Percentiles rank a stretch among this genome's conserved stretches.
Evolutionary conservation across 2,797 vertebrate species (phyloP).

Genomic region (Knipowitschia caucasica): DNA sequence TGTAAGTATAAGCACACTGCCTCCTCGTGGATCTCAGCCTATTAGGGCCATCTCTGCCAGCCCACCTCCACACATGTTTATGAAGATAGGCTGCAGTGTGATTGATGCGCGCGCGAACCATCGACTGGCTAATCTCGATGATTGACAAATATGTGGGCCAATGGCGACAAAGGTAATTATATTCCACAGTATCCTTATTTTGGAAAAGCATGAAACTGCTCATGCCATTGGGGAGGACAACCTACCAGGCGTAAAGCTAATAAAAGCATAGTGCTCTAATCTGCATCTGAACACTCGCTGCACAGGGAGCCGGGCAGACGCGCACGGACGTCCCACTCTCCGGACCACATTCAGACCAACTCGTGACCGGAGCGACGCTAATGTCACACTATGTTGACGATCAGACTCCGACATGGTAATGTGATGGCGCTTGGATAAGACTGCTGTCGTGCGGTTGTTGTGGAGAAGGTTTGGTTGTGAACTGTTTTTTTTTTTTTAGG

Average conservation of each 20-base stretch:
- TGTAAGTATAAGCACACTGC: conserved; percentile 29
- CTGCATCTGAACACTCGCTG: conserved; percentile 22
- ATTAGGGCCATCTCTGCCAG: conserved; percentile 34
- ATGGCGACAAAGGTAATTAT: conserved; percentile 64
- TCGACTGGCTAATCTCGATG: conserved; percentile 64
- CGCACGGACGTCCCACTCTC: conserved; percentile 15
- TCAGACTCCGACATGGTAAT: conserved; percentile 39
- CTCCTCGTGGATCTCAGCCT: conserved; percentile 40
- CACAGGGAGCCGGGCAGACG: too few species aligned
- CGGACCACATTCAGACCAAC: conserved; percentile 42
- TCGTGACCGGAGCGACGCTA: conserved; percentile 70
- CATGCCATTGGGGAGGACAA: conserved; percentile 53
- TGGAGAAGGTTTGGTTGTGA: conserved; percentile 18
- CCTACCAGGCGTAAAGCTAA: conserved; percentile 51
- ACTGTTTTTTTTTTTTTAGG: conserved; percentile 32
- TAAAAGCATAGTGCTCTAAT: conserved; percentile 50
- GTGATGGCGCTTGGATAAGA: conserved; percentile 54
- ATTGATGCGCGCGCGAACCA: conserved; percentile 72
- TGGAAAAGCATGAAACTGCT: conserved; percentile 52
- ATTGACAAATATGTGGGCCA: conserved; percentile 71
- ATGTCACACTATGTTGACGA: conserved; percentile 56
- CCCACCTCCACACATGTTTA: conserved; percentile 53
- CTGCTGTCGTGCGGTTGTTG: conserved; percentile 11
- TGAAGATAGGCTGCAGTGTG: conserved; percentile 49
- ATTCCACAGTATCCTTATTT: conserved; percentile 70